These are phyloP conservation scores for Hirtodrosophila alboralis DNA, from an alignment of 2,888 invertebrate species.

Conservation along the genomic window DNA sequence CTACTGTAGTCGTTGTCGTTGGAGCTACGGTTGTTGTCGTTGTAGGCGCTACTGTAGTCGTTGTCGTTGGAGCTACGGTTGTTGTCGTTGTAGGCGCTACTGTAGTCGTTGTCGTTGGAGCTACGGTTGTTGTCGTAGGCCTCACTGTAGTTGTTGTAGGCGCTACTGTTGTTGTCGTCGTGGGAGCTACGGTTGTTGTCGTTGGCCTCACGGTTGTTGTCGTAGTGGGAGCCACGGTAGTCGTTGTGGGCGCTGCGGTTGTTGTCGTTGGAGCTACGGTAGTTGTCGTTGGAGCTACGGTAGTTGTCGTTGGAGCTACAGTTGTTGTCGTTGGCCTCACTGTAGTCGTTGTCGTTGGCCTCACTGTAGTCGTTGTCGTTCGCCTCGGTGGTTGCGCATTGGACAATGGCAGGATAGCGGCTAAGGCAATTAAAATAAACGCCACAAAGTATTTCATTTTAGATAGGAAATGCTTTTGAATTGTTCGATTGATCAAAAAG, in stretches of 20 bases:
- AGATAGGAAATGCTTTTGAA: not conserved
- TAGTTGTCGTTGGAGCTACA: constrained; percentile 3
- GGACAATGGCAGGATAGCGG: not conserved
- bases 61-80: too few relatives aligned
- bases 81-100: not conserved
- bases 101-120: not conserved
- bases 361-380: not conserved
- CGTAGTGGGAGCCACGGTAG: too few relatives aligned
- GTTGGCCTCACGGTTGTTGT: too few relatives aligned
- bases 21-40: not conserved
- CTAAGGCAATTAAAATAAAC: constrained; percentile 4
- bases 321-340: not conserved
- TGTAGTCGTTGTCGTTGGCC: constrained; percentile 1
- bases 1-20: not conserved
- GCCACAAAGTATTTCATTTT: constrained; percentile 18
- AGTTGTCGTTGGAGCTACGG: constrained; percentile 1
- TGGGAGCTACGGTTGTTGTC: not conserved
- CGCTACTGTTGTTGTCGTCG: not conserved
- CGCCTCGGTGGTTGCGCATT: not conserved
- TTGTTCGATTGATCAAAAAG: not conserved
- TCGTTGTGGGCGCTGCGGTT: constrained; percentile 36
- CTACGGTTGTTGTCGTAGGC: not conserved
- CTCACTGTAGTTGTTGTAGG: too few relatives aligned
- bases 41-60: not conserved
- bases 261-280: constrained; percentile 31